Conservation (phyloP, 2,797 vertebrate genomes). For the Macrochelys suwanniensis region DNA sequence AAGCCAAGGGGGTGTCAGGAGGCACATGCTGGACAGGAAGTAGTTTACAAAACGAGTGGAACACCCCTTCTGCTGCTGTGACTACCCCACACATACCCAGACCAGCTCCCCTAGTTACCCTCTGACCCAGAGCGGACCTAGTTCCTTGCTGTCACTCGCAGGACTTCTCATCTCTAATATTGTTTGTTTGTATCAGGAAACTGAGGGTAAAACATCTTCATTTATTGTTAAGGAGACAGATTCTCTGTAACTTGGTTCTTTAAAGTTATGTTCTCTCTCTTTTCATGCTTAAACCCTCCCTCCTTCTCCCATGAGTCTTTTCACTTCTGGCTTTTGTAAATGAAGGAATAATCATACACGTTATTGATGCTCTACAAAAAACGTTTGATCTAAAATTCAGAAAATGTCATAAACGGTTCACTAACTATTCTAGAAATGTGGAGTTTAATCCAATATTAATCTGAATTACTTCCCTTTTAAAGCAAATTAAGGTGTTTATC, state of each 20-base stretch:
- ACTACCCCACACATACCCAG: neutral
- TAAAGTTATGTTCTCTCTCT: neutral
- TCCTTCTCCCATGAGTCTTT: neutral
- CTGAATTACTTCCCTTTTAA: neutral
- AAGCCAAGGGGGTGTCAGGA: neutral
- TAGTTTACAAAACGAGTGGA: neutral
- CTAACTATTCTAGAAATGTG: neutral
- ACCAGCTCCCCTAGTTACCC: neutral
- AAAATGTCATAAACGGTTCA: neutral
- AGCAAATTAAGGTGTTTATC: neutral
- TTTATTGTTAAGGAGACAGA: neutral
- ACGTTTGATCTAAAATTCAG: neutral
- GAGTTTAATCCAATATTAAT: neutral
- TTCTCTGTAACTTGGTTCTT: neutral
- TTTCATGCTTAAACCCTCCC: neutral
- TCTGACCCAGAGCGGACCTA: neutral
- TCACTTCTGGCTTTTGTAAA: neutral
- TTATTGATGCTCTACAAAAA: neutral
- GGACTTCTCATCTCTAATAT: neutral
- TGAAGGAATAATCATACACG: neutral
- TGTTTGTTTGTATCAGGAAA: neutral
- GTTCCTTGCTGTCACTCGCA: no score
- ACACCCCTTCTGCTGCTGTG: neutral
- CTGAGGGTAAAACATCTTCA: neutral
- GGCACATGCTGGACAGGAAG: neutral